Evolutionary conservation across 2,797 vertebrate genomes (phyloP), one percentile per base, ranked within the genome.

Genomic region (Myoxocephalus aenaeus): DNA sequence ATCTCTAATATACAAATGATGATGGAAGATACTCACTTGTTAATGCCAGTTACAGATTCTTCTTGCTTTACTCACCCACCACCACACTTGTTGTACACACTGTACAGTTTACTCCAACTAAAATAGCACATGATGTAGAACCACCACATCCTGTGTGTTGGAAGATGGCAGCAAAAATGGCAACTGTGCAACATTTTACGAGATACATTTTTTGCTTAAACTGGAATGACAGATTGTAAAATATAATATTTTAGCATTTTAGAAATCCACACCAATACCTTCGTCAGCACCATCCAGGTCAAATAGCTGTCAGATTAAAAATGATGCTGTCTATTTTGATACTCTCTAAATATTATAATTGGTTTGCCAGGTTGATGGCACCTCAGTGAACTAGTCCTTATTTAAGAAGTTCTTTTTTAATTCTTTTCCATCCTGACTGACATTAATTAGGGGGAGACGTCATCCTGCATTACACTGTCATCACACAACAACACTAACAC

Each of bases 391-490:
- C 66, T 38, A 40, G 63, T 27, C 66, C 40, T 68, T 59, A 70
- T 80, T 79, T 57, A 80, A 51, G 70, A 34, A 65, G 78, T 75
- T 87, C 81, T 89, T 87, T 87, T 75, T 66, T 51, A 85, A 74
- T 79, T 54, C 64, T 62, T 81, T 66, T 20, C 70, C 67, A 44
- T 81, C 46, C 62, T 86, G 80, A 85, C 74, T 88, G 89, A 89
- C 87, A 78, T 77, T 87, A 80, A 89, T 87, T 86, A 85, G 76
- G 44, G 32, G 18, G 67, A 76, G 73, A 85, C 57, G 14, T 84
- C 79, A 74, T 75, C 67, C 71, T 75, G 72, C 69, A 84, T 81
- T 84, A 82, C 79, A 85, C 70, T 65, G 68, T 80, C 59, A 71
- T 29, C n/a, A 29, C 59, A 53, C 66, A 67, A 51, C 56, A 18